A percentile compares a stretch with the other conserved stretches of the same genome.
phyloP scores from a whole-genome alignment of 2,797 vertebrate genomes.

The Paedocypris micromegethes region DNA sequence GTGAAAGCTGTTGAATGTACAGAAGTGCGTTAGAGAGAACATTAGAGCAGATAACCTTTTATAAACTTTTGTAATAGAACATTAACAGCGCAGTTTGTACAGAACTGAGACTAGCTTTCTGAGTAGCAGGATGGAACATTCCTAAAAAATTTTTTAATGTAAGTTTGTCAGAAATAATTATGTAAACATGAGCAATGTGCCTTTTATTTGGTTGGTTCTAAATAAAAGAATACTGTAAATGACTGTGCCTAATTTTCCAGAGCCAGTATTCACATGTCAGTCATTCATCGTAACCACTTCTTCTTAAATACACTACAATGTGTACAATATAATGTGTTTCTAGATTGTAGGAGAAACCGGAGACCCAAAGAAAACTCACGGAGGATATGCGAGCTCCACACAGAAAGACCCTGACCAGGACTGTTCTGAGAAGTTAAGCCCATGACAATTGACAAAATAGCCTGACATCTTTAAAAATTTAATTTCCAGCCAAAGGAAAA shows the following conservation, averaged over 20 bases:
- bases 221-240: constrained; percentile 88
- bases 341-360: no score
- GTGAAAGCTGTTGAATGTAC: constrained; percentile 83
- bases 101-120: constrained; percentile 97
- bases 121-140: constrained; percentile 99
- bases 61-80: constrained; percentile 99
- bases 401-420: no score
- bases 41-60: constrained; percentile 88
- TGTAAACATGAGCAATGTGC: constrained; percentile 99
- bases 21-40: constrained; percentile 79
- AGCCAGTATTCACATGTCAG: neutral
- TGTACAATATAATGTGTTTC: no score
- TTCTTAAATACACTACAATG: no score
- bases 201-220: constrained; percentile 99
- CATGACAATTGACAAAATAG: no score
- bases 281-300: no score
- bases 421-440: no score
- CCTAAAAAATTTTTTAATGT: constrained; percentile 96
- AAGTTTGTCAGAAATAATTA: constrained; percentile 98
- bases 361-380: no score
- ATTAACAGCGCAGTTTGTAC: constrained; percentile 99
- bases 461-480: no score
- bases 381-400: no score
- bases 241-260: constrained; percentile 37
- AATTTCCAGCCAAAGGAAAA: no score